Evolutionary conservation across 2,888 invertebrate genomes (phyloP).

Genomic region (Leptopilina myrica): DNA sequence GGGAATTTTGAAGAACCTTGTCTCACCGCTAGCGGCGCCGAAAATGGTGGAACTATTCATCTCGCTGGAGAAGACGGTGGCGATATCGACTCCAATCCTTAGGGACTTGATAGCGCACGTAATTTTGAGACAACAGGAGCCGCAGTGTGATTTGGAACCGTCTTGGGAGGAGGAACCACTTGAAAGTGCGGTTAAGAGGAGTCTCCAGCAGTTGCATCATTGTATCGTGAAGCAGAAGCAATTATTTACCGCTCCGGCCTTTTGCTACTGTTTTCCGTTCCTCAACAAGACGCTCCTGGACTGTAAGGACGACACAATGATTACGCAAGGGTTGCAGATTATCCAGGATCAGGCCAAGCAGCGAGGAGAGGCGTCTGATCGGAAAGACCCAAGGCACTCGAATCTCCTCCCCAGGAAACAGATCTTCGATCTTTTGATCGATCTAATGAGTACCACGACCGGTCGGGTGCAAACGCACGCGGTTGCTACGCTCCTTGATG

Average conservation of each 20-base stretch:
- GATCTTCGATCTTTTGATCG: conserved; percentile 88
- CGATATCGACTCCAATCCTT: conserved; percentile 75
- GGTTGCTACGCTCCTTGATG: conserved; percentile 87
- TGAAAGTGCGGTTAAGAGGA: conserved; percentile 81
- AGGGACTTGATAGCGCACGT: conserved; percentile 83
- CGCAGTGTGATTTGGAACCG: conserved; percentile 87
- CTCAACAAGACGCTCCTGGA: conserved; percentile 81
- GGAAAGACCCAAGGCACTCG: conserved; percentile 82
- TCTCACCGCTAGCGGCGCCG: conserved; percentile 88
- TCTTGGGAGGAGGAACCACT: conserved; percentile 87
- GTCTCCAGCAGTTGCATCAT: conserved; percentile 80
- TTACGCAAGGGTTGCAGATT: conserved; percentile 82
- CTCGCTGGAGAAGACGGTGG: conserved; percentile 80
- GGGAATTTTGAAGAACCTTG: conserved; percentile 81
- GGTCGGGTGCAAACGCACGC: conserved; percentile 88
- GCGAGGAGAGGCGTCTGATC: conserved; percentile 76
- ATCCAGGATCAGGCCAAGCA: conserved; percentile 86
- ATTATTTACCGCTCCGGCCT: conserved; percentile 84
- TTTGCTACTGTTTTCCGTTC: conserved; percentile 90
- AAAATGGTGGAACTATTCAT: conserved; percentile 81
- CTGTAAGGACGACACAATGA: conserved; percentile 79
- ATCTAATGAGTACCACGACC: conserved; percentile 83
- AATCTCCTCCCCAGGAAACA: conserved; percentile 88
- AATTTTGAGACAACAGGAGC: conserved; percentile 85
- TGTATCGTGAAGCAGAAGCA: conserved; percentile 76